Conservation (phyloP, 2,797 vertebrate genomes). For the Novumbra hubbsi region DNA sequence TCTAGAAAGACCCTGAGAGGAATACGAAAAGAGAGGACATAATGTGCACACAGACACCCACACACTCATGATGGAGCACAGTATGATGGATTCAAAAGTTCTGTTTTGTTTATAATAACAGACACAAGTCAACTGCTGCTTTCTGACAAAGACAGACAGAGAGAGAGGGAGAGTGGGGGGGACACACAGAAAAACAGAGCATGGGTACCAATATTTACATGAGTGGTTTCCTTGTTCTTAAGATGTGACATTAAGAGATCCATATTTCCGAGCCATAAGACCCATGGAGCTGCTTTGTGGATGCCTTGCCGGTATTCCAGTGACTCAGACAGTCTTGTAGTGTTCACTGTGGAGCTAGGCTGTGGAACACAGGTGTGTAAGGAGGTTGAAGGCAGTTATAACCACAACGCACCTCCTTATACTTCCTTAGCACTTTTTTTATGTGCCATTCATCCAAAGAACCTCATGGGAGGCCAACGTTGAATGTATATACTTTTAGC, state of each 20-base stretch:
- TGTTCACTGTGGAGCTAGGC: conserved; percentile 24
- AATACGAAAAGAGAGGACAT: conserved; percentile 50
- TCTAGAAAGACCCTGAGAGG: conserved; percentile 61
- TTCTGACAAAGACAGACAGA: conserved; percentile 23
- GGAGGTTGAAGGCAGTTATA: conserved; percentile 35
- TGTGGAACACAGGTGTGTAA: conserved; percentile 43
- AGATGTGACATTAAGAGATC: neutral
- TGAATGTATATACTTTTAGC: neutral
- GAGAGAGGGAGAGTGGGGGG: neutral
- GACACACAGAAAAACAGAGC: neutral
- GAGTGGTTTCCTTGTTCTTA: neutral
- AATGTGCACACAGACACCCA: neutral
- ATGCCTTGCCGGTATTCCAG: conserved; percentile 44
- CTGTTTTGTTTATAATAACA: conserved; percentile 72
- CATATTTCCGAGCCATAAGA: neutral
- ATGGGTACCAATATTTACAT: neutral
- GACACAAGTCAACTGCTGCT: conserved; percentile 72
- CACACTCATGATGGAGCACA: conserved; percentile 41
- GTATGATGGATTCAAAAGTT: conserved; percentile 73
- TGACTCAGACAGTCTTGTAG: conserved; percentile 7
- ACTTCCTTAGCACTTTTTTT: neutral
- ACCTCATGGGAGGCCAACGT: neutral
- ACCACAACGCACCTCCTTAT: conserved; percentile 23
- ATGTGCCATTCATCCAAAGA: neutral
- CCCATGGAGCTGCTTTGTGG: conserved; percentile 34